A percentile compares a stretch with the other conserved stretches of the same genome.
Conservation (phyloP, 2,797 vertebrate genomes). For the Halcyon chelicuti region DNA sequence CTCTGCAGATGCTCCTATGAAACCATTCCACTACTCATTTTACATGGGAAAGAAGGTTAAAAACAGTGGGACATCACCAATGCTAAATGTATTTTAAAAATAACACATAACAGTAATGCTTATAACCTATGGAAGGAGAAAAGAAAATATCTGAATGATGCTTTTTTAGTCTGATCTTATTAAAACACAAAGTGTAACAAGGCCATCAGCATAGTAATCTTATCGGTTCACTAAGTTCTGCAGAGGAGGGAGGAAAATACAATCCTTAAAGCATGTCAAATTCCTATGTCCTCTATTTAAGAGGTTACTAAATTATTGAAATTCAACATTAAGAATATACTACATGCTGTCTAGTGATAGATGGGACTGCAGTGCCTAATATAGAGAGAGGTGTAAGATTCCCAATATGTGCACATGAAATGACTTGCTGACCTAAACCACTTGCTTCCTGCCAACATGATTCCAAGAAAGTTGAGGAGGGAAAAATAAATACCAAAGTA, state of each 20-base stretch:
- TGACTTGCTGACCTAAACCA: not conserved
- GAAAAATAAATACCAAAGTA: not conserved
- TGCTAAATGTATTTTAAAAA: not conserved
- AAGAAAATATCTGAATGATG: not conserved
- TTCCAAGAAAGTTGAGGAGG: not conserved
- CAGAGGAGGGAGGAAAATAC: not conserved
- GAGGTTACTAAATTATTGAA: conserved; percentile 19
- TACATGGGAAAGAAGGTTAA: not conserved
- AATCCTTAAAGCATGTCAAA: not conserved
- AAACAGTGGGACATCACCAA: not conserved
- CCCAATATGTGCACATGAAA: not conserved
- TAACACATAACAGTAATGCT: not conserved
- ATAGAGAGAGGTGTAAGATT: not conserved
- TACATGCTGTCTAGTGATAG: not conserved
- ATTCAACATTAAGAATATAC: conserved; percentile 6
- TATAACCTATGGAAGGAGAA: not conserved
- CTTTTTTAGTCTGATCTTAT: not conserved
- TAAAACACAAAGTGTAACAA: not conserved
- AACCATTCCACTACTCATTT: not conserved
- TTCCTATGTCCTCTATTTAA: not conserved
- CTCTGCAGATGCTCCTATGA: not conserved
- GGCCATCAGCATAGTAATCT: not conserved
- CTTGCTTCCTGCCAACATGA: not conserved
- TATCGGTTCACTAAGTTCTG: not conserved
- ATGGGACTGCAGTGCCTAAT: not conserved